A percentile compares a stretch with the other conserved stretches of the same genome.
These are phyloP conservation scores for Cordylochernes scorpioides DNA, from an alignment of 2,888 invertebrate genomes.

Conservation along the genomic window DNA sequence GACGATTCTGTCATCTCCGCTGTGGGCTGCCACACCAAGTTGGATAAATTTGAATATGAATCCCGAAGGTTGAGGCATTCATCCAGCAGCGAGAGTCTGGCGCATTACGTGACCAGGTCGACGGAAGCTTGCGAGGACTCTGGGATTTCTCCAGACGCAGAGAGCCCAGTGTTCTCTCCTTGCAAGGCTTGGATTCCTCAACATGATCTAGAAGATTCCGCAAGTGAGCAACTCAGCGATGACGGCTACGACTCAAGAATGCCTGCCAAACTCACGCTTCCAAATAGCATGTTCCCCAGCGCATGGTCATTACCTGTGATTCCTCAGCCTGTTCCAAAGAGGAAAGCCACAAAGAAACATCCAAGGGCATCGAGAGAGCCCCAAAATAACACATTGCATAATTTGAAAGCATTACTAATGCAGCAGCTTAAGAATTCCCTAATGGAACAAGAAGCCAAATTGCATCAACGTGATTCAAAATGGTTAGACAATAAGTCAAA, in stretches of 20 bases:
- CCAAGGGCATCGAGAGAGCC: too few species aligned
- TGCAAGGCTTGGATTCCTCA: conserved; percentile 5
- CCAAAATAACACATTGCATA: not conserved
- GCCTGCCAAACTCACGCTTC: not conserved
- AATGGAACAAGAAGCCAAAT: too few species aligned
- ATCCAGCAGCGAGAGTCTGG: too few species aligned
- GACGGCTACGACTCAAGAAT: not conserved
- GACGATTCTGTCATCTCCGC: too few species aligned
- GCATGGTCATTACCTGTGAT: too few species aligned
- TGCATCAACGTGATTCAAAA: too few species aligned
- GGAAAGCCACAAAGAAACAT: not conserved
- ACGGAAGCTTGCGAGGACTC: not conserved
- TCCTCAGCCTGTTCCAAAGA: not conserved
- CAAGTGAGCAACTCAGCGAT: conserved; percentile 3
- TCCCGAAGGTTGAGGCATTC: too few species aligned
- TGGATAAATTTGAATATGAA: too few species aligned
- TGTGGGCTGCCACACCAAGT: too few species aligned
- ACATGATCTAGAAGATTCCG: conserved; percentile 10
- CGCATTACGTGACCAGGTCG: too few species aligned
- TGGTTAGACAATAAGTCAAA: not conserved
- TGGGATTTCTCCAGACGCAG: not conserved
- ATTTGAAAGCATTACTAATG: too few species aligned
- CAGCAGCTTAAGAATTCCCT: too few species aligned
- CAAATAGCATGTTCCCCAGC: not conserved
- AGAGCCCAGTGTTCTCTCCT: not conserved